Conservation (phyloP, 2,888 invertebrate species). For the Himalopsyche japonica region DNA sequence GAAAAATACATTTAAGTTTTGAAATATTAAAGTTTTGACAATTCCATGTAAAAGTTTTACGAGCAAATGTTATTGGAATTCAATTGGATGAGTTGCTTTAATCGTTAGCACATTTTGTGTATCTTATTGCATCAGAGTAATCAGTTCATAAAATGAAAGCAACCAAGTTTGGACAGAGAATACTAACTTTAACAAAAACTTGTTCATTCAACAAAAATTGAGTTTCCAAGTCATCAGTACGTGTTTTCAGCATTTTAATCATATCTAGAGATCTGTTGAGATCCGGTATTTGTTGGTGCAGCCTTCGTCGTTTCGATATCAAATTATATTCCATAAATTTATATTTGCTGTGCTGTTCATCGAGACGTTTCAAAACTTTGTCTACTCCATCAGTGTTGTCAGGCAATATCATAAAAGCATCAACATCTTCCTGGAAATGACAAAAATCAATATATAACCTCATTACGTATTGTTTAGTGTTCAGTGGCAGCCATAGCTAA, state of each 20-base stretch:
- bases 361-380: constrained; percentile 80
- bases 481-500: no score
- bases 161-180: no score
- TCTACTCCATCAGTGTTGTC: constrained; percentile 85
- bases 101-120: neutral
- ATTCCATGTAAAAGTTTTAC: no score
- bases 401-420: constrained; percentile 83
- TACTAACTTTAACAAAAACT: constrained; percentile 69
- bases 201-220: constrained; percentile 93
- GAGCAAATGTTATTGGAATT: no score
- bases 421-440: constrained; percentile 86
- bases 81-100: neutral
- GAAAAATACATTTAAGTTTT: no score
- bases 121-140: neutral
- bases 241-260: constrained; percentile 83
- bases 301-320: constrained; percentile 79
- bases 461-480: no score
- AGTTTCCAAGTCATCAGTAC: constrained; percentile 80
- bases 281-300: constrained; percentile 94
- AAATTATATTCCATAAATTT: constrained; percentile 96
- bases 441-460: neutral
- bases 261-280: constrained; percentile 88
- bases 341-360: constrained; percentile 94
- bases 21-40: no score
- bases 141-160: neutral